Evolutionary conservation across 2,888 invertebrate species (phyloP).

Genomic region (Blastobasis adustella): DNA sequence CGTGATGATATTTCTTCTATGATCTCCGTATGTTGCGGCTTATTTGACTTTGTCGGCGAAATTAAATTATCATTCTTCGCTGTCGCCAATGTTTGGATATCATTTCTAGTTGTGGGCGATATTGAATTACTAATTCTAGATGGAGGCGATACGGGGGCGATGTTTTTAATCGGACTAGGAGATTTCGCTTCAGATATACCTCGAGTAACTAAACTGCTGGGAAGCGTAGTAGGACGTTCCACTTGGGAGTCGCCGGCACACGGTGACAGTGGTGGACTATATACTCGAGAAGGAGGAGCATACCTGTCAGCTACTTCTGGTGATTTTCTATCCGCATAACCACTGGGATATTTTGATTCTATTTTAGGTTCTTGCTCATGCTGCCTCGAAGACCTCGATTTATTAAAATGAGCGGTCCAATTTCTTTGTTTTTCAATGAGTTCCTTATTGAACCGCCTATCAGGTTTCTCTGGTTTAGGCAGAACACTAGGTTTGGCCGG

Average conservation of each 20-base stretch:
- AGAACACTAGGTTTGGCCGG: slow-evolving; percentile 73
- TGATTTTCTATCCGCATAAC: slow-evolving; percentile 53
- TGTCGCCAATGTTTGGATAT: slow-evolving; percentile 34
- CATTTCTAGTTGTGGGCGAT: slow-evolving; percentile 40
- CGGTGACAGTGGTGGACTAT: slow-evolving; percentile 69
- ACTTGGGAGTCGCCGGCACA: slow-evolving; percentile 75
- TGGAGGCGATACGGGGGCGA: slow-evolving; percentile 38
- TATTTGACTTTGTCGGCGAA: slow-evolving; percentile 33
- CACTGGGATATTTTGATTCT: slow-evolving; percentile 49
- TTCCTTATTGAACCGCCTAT: slow-evolving; percentile 88
- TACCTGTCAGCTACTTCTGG: slow-evolving; percentile 53
- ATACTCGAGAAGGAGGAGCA: slow-evolving; percentile 55
- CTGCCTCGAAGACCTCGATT: slow-evolving; percentile 75
- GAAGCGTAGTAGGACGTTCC: slow-evolving; percentile 59
- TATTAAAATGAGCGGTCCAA: slow-evolving; percentile 94
- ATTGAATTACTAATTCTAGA: slow-evolving; percentile 21
- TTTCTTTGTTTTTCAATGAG: slow-evolving; percentile 93
- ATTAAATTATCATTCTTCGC: slow-evolving; percentile 38
- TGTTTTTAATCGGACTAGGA: slow-evolving; percentile 60
- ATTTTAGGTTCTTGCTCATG: slow-evolving; percentile 43
- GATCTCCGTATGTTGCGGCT: slow-evolving; percentile 20
- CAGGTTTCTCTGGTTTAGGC: slow-evolving; percentile 88
- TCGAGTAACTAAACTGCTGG: slow-evolving; percentile 51
- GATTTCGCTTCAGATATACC: slow-evolving; percentile 51
- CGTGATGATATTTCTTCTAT: slow-evolving; percentile 35